Evolutionary conservation across 2,888 invertebrate genomes (phyloP), one percentile per base, ranked within the genome.

Genomic region (Lasioglossum marginatum): DNA sequence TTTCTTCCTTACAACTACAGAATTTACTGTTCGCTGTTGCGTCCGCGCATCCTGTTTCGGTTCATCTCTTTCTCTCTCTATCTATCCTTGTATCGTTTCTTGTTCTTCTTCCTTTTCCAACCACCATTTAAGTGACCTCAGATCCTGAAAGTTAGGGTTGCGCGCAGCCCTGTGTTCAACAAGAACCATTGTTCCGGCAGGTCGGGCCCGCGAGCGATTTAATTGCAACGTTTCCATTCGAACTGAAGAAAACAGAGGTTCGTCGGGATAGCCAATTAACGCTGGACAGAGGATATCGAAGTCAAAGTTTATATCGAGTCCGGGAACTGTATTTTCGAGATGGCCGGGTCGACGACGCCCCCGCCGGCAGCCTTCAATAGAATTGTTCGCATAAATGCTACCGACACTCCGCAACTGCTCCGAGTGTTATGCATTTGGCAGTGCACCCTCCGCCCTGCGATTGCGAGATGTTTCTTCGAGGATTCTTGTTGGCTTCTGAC

Each of bases 261-360:
- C 75, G 75, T 31, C 14, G 75, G 60, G 75, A 76, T 76, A 76
- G 75, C 63, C 75, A 76, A 76, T 76, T 76, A 76, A 76, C 43
- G 60, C 0, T 31, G 60, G 43, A 60, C 75, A 68, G 68, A 12
- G 60, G 40, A 43, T 60, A 76, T 76, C 75, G 75, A 63, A 63
- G 75, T 43, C 37, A 43, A 60, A 52, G 75, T 76, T 63, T 43
- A 76, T 76, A 43, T 63, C 43, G 75, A 57, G 75, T 43, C 27
- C 27, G 75, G 23, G 43, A 60, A 63, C 40, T 60, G 75, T 75
- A 37, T 76, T 76, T 76, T 60, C 52, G 75, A 63, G 60, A 31
- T 40, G 43, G 37, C 27, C 60, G 60, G 27, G 5, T 60, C 27
- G 60, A 8, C 60, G 14, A n/a, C 60, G 27, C 27, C 52, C 52